These are phyloP conservation scores for Chironomus tentans DNA, from an alignment of 2,888 invertebrate species.

Conservation along the genomic window DNA sequence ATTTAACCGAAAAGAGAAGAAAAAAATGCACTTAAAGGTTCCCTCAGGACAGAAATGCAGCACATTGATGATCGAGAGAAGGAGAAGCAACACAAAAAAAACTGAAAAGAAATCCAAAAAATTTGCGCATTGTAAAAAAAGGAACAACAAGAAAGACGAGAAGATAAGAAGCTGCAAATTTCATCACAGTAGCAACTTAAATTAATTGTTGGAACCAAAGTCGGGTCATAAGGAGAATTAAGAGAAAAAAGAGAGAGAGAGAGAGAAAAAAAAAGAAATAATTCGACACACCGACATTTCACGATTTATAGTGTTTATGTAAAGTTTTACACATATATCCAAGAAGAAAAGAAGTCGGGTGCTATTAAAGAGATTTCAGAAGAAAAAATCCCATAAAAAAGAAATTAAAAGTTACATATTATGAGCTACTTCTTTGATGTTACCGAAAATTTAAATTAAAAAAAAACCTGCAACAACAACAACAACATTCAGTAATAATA, in stretches of 20 bases:
- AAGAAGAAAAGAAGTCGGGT: slow-evolving; percentile 14
- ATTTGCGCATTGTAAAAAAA: neutral
- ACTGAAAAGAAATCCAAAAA: neutral
- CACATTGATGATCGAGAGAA: neutral
- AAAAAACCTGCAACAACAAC: slow-evolving; percentile 11
- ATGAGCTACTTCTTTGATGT: slow-evolving; percentile 18
- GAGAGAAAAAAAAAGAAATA: neutral
- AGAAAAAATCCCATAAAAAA: slow-evolving; percentile 21
- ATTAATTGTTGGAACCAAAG: slow-evolving; percentile 5
- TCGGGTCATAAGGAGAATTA: neutral
- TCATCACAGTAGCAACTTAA: slow-evolving; percentile 6
- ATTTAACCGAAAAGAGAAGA: neutral
- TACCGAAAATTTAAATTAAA: slow-evolving; percentile 27
- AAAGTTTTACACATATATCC: slow-evolving; percentile 12
- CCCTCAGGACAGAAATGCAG: neutral
- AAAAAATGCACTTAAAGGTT: neutral
- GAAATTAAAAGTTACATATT: slow-evolving; percentile 27
- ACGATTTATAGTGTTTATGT: slow-evolving; percentile 26
- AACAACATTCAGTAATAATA: neutral
- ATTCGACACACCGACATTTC: slow-evolving; percentile 19
- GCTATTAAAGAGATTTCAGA: slow-evolving; percentile 23
- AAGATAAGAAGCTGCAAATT: neutral
- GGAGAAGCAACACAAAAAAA: neutral
- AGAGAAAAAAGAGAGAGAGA: neutral
- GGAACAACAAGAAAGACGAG: neutral